Base-by-base conservation (phyloP, 2,797 vertebrate genomes). In the Rhabdophis nuchalis region DNA sequence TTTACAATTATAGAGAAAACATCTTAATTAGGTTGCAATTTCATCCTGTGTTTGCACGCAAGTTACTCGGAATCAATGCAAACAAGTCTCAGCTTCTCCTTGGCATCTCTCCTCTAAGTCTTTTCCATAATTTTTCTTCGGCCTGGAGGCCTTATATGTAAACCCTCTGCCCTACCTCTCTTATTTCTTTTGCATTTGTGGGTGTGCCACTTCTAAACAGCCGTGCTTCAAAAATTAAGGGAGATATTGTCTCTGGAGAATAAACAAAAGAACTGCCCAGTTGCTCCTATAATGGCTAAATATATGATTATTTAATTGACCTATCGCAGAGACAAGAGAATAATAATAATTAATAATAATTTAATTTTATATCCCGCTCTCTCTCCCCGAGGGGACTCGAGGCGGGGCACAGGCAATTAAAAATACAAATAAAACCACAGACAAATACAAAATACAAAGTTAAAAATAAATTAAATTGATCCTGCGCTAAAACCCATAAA, bases 171-270 rank as follows among this genome's bases (percentile, higher is more conserved):
- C 91, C 90, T 13, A 54, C 46, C 32, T 0, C 32, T 93, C 0
- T 1, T 95, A 93, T 94, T 86, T 46, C 20, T 32, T 92, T 20
- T 64, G 93, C 91, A 57, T 6, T 86, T 0, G 1, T 85, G n/a
- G 61, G 85, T 7, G 10, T 92, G 93, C 92, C 94, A 95, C 92
- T 92, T 18, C 82, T 95, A 94, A 96, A 94, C 94, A 94, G 91
- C 92, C 95, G 90, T 94, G 92, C 27, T 41, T 56, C 8, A 20
- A 61, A 0, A 0, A n/a, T 89, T 94, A 96, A 89, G 68, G 0
- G 18, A 52, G 2, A 29, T 36, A 36, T 18, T 54, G 12, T 53
- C 25, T 52, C 46, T 9, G 50, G 52, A 86, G 50, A 89, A 86
- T 41, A 50, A 53, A 61, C 29, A 27, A 61, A 92, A 18, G 8